These are phyloP conservation scores for Neotoma lepida DNA, from an alignment of 2,113 vertebrate species.

Conservation along the genomic window DNA sequence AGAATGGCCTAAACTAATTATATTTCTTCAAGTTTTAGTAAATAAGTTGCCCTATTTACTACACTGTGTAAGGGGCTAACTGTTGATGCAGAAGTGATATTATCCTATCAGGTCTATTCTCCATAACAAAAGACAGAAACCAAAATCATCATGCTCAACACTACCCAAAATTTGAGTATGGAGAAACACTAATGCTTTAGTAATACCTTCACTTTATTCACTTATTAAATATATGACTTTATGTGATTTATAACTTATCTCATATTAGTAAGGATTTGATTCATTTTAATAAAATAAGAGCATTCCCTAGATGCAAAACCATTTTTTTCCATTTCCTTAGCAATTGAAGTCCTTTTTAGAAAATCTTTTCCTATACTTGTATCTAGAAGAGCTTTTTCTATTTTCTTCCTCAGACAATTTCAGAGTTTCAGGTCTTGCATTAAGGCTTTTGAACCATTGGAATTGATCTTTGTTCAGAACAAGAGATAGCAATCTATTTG, in stretches of 20 bases:
- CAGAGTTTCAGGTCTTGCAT: not conserved
- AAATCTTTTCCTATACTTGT: not conserved
- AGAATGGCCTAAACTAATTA: not conserved
- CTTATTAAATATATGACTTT: not conserved
- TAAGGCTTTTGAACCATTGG: not conserved
- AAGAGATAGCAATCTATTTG: not conserved
- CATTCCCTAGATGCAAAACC: not conserved
- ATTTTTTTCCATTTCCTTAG: not conserved
- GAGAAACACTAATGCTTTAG: not conserved
- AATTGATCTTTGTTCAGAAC: not conserved
- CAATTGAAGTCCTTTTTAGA: not conserved
- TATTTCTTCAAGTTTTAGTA: constrained; percentile 27
- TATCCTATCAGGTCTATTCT: not conserved
- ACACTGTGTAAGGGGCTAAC: not conserved
- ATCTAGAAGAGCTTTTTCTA: not conserved
- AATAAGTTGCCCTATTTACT: not conserved
- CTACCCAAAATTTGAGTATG: not conserved
- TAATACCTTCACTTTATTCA: not conserved
- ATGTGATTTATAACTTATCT: not conserved
- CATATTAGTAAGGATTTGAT: not conserved
- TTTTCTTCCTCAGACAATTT: not conserved
- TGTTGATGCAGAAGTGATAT: not conserved
- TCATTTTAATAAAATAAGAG: not conserved
- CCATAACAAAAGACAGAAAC: not conserved
- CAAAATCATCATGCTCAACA: not conserved